Base-by-base conservation (phyloP, 2,888 invertebrate genomes). In the Synergus umbraculus region DNA sequence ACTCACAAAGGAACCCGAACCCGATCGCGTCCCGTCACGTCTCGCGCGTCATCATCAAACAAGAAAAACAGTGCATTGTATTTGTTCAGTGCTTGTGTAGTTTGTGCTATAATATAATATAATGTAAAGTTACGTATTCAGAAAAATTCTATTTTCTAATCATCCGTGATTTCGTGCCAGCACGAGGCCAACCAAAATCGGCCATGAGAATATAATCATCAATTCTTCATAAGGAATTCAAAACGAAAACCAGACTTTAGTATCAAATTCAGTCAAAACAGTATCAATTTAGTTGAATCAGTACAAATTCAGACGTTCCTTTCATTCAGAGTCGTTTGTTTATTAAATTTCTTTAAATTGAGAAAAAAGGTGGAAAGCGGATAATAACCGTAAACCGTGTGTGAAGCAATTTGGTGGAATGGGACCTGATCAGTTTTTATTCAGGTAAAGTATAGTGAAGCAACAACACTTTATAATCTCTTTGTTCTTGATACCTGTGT, bases 41-140 rank as follows among this genome's bases (percentile, higher is more conserved):
- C 22, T 2, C 22, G 22, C 22, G 22, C 22, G 2, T 29, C 73
- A 54, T 41, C 73, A 41, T 54, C 73, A 73, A 44, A 73, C 54
- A 49, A 54, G 37, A 54, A 54, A 66, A 73, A 58, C 49, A 64
- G 46, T 76, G 54, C 37, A 37, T 37, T 37, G 37, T 13, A 22
- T 29, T 67, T 60, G 54, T 78, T 65, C 78, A 58, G 49, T 49
- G 86, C 82, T 85, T 4, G 87, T 87, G 87, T 81, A 87, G 87
- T 87, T 37, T 37, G 37, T 86, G 76, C 69, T 76, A 43, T 29
- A 29, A 29, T 29, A 29, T 29, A 29, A 29, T 29, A 29, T 29
- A 29, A 29, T 29, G 2, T 29, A 29, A 29, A 29, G 22, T 29
- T 29, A 29, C 2, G 2, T 29, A 29, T 29, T 29, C 1, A 29